Percentiles rank a stretch among this genome's conserved stretches.
Evolutionary conservation across 37 sponge, comb jelly and placozoan species (phyloP).

Genomic region (Tethya wilhelma): DNA sequence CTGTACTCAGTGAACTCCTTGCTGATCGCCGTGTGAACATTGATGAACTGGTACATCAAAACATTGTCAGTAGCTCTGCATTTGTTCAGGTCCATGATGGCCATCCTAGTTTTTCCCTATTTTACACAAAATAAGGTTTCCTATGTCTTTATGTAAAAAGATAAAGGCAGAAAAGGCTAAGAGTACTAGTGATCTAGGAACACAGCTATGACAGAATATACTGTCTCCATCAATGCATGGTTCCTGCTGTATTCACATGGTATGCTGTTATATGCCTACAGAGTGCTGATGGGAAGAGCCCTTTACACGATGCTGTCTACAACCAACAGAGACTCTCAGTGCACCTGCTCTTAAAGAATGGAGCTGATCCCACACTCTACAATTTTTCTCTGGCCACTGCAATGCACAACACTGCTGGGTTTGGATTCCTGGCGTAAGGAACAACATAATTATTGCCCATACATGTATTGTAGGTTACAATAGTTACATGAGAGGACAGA

Average conservation of each 20-base stretch:
- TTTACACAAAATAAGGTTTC: neutral
- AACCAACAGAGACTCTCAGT: slow-evolving; percentile 24
- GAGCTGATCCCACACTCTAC: slow-evolving; percentile 50
- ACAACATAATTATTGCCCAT: too few species aligned
- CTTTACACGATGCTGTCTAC: slow-evolving; percentile 66
- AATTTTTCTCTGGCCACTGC: slow-evolving; percentile 57
- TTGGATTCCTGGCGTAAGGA: slow-evolving; percentile 66
- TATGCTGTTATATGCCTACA: too few species aligned
- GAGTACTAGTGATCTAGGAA: too few species aligned
- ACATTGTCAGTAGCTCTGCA: neutral
- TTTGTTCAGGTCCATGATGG: neutral
- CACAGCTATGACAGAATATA: too few species aligned
- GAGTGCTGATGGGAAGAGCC: slow-evolving; percentile 71
- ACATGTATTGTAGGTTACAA: neutral
- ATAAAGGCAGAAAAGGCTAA: too few species aligned
- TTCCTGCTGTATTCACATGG: too few species aligned
- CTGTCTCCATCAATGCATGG: too few species aligned
- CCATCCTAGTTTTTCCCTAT: neutral
- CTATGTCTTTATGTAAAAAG: too few species aligned
- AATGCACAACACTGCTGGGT: slow-evolving; percentile 51
- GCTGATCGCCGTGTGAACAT: slow-evolving; percentile 3
- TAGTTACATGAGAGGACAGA: neutral
- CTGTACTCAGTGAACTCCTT: slow-evolving; percentile 33
- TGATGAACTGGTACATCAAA: slow-evolving; percentile 28
- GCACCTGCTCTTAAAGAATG: slow-evolving; percentile 51